Conservation (phyloP, 2,888 invertebrate genomes). For the Drosophila neotestacea region DNA sequence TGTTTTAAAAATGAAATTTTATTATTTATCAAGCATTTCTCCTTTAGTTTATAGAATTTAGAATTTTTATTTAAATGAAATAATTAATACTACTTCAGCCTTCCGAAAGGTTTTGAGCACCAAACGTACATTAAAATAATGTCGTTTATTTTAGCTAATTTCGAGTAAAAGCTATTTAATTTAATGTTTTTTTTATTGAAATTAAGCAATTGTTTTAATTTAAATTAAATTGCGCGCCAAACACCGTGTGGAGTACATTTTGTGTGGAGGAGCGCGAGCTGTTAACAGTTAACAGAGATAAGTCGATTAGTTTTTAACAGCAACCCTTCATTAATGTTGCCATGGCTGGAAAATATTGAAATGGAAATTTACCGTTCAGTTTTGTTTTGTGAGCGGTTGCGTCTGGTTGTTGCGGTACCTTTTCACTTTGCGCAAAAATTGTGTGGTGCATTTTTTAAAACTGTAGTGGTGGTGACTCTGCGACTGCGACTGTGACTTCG, state of each 20-base stretch:
- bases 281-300: constrained; percentile 30
- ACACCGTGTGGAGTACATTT: constrained; percentile 12
- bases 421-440: constrained; percentile 55
- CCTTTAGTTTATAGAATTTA: no score
- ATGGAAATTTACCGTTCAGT: constrained; percentile 65
- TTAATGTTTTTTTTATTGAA: constrained; percentile 30
- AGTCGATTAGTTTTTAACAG: constrained; percentile 33
- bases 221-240: background rate
- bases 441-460: constrained; percentile 69
- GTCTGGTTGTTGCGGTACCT: constrained; percentile 64
- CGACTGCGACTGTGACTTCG: constrained; percentile 54
- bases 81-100: no score
- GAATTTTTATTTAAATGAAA: no score
- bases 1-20: no score
- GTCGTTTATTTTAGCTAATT: no score
- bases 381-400: constrained; percentile 72
- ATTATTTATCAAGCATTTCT: no score
- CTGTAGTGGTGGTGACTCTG: constrained; percentile 70
- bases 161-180: no score
- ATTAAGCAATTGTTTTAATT: constrained; percentile 16
- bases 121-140: no score
- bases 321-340: constrained; percentile 55
- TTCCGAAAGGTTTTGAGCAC: no score
- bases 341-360: constrained; percentile 65
- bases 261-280: constrained; percentile 13